Evolutionary conservation across 2,888 invertebrate species (phyloP), one percentile per base, ranked within the genome.

Genomic region (Pachydiplax longipennis): DNA sequence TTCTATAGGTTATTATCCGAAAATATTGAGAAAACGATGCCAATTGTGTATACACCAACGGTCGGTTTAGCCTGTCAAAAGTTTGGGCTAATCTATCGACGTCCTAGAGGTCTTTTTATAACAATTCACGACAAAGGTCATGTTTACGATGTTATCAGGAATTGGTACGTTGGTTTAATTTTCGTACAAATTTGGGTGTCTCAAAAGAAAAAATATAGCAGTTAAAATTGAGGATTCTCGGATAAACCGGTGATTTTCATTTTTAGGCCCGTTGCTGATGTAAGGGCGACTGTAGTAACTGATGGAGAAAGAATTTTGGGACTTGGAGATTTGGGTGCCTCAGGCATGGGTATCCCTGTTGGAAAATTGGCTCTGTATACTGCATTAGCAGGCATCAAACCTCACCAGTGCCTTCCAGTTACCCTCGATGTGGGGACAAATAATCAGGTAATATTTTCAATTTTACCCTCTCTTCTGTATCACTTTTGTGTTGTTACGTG

Each of bases 341-440:
- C 98, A 93, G 99, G 99, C 18, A 99, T 99, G 99, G 99, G 99
- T 87, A 99, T 99, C 93, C 99, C 99, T 0, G 97, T 99, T 80
- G 99, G 99, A 92, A 99, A 99, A 95, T 95, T 99, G 92, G 96
- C 99, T 5, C 95, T 99, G 13, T 99, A 99, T 95, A 99, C 99
- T 6, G 99, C 99, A 0, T 95, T 99, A 91, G 99, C 98, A 40
- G 99, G 99, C 91, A 98, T 99, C 93, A 98, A 98, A 93, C 99
- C 99, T 0, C 96, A 97, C 92, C 98, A 99, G 94, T 98, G 98
- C 93, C 95, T 99, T 92, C 99, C 99, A 65, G 96, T 99, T 92
- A 97, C 98, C 0, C 95, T 99, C 80, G 99, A 99, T 93, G 99
- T 98, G 90, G 99, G 99, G 91, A 99, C 99, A 0, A 98, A 99